Base-by-base conservation (phyloP, 2,797 vertebrate species). In the Malurus splendens region DNA sequence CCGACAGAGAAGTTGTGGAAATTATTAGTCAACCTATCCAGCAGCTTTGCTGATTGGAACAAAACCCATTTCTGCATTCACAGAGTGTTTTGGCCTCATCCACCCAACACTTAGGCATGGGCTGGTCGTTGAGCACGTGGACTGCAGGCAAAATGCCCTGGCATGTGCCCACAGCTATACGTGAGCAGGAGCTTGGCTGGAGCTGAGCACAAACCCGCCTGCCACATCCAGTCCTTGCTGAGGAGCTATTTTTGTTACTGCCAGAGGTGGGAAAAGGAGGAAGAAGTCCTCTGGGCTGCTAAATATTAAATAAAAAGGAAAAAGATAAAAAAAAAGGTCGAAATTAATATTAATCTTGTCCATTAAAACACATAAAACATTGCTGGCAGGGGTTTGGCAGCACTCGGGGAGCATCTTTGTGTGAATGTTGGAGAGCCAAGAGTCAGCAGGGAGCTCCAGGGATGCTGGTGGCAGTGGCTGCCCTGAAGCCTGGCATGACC, bases 311-410 rank as follows among this genome's bases (percentile, higher is more conserved):
- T 80, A 74, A 92, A 93, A 91, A 87, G 17, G 23, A 16, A 85
- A 85, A 90, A 39, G 7, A 36, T 36, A 2, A 4, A 12, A 33
- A 44, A 36, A 56, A 33, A 78, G 33, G 44, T 44, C 54, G 32
- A 81, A 91, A 82, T 95, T 93, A 94, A 93, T 94, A 93, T 95
- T 94, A 94, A 95, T 92, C 48, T 59, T 47, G 7, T 85, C 89
- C 93, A 93, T 93, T 95, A 93, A 87, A 80, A 77, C 51, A 44
- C 75, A 67, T 64, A 87, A 87, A 93, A 85, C 19, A 14, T 45
- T 47, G 44, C 79, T 91, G 79, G 89, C 82, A 92, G 57, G 18
- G 39, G 42, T 36, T 67, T 2, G 4, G 61, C 57, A 71, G 79
- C 32, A 61, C 65, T 85, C 1, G 0, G 10, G 30, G 38, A 84